A percentile compares a stretch with the other conserved stretches of the same genome.
phyloP scores from a whole-genome alignment of 2,888 invertebrate species.

The Strigamia maritima region DNA sequence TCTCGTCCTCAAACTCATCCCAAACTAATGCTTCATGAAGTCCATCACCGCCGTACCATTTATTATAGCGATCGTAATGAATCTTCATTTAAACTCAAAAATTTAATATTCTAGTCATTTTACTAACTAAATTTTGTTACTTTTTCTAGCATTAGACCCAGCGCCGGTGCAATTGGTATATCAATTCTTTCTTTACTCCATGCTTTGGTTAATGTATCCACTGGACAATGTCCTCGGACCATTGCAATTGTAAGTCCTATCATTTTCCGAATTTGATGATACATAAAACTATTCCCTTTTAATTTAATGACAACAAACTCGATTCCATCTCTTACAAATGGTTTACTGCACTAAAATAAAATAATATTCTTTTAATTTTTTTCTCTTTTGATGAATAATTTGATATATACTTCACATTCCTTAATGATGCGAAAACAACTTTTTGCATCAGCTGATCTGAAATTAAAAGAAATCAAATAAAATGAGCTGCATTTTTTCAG shows the following conservation, averaged over 20 bases:
- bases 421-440: conserved; percentile 85
- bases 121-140: conserved; percentile 57
- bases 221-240: conserved; percentile 60
- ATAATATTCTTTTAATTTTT: not conserved
- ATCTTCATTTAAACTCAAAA: conserved; percentile 57
- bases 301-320: conserved; percentile 84
- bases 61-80: conserved; percentile 86
- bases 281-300: conserved; percentile 95
- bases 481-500: not conserved
- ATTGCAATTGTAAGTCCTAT: conserved; percentile 75
- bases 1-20: conserved; percentile 56
- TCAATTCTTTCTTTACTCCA: conserved; percentile 71
- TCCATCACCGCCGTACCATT: conserved; percentile 76
- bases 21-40: conserved; percentile 79
- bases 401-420: conserved; percentile 60
- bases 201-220: conserved; percentile 60
- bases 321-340: conserved; percentile 72
- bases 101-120: not conserved
- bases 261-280: conserved; percentile 99
- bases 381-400: not conserved
- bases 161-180: conserved; percentile 89
- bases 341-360: conserved; percentile 60
- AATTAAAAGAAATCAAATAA: conserved; percentile 43
- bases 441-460: conserved; percentile 73
- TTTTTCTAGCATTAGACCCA: conserved; percentile 86